Evolutionary conservation across 2,888 invertebrate species (phyloP), one percentile per base, ranked within the genome.

Genomic region (Drosophila eohydei): DNA sequence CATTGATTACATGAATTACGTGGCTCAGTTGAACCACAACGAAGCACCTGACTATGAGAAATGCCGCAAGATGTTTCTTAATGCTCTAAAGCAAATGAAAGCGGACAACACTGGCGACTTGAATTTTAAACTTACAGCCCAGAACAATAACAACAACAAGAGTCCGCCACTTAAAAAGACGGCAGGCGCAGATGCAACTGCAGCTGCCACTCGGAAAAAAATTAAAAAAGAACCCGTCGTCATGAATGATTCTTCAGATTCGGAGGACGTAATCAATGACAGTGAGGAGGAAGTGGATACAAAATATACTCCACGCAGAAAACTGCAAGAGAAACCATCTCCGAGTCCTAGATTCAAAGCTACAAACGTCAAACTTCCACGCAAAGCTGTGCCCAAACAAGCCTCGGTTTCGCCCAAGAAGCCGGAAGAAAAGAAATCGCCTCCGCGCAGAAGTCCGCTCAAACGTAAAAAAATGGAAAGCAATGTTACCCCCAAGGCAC

Each of bases 11-110:
- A 94, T 97, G 81, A 94, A 95, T 70, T 95, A 96, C 88, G 94
- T 97, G 4, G 93, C 94, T 54, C 94, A 94, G 43, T 80, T 97
- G 83, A 94, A 95, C 74, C 96, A 96, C 80, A 95, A 96, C 83
- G 95, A 95, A 21, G 92, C 92, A 14, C 97, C 97, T 0, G 95
- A 97, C 91, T 97, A 97, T 90, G 93, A 94, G 0, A 95, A 95
- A 91, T 95, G 96, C 74, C 94, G 95, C 16, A 94, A 95, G 71
- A 93, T 96, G 16, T 95, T 97, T 74, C 92, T 93, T 30, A 93
- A 93, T 48, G 97, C 95, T 14, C 92, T 97, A 1, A 95, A 96
- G 88, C 93, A 93, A 26, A 92, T 95, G 56, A 95, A 95, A 9
- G 94, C 94, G 44, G 91, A 94, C 0, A 92, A 94, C 56, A 93